Evolutionary conservation across 2,888 invertebrate genomes (phyloP), one percentile per base, ranked within the genome.

Genomic region (Chloroclystis v-ata): DNA sequence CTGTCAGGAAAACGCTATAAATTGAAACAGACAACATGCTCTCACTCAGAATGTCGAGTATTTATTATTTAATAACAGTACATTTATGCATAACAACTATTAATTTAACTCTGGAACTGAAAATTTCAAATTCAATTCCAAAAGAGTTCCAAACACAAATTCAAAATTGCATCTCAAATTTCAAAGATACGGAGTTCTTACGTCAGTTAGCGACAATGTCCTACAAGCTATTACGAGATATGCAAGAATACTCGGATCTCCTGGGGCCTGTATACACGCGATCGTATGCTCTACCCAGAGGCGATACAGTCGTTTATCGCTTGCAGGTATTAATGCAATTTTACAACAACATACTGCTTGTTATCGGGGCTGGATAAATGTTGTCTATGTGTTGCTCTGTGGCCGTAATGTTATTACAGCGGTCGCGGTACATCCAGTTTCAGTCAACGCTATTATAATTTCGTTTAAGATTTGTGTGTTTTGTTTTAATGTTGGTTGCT

Each of bases 291-390:
- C 28, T 46, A 2, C 1, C 7, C 7, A 8, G 4, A 20, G 1
- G 11, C 16, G 13, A 14, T 43, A 46, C 2, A 20, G 39, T 30
- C 8, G 14, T 13, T 13, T 39, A 37, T 50, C 7, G 39, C 11
- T 7, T 30, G 30, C 4, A 16, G 28, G 30, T 39, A 25, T 46
- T 37, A 43, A 46, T 50, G 50, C 50, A 50, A 32, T 50, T 50
- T 43, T 43, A 35, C 39, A 47, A 46, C 39, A 46, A 37, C 43
- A 43, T 13, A 39, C 43, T 39, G 43, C 43, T 43, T 43, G 50
- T 46, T 50, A 46, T 43, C 46, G 12, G 45, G 28, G 46, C 20
- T 14, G 46, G 39, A 40, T 46, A 29, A 47, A 47, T 50, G 50
- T 47, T 50, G 40, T 50, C 46, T 46, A 29, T 43, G 33, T 46